Conservation (phyloP, 2,113 vertebrate genomes). For the Psittacula cyanocephala region DNA sequence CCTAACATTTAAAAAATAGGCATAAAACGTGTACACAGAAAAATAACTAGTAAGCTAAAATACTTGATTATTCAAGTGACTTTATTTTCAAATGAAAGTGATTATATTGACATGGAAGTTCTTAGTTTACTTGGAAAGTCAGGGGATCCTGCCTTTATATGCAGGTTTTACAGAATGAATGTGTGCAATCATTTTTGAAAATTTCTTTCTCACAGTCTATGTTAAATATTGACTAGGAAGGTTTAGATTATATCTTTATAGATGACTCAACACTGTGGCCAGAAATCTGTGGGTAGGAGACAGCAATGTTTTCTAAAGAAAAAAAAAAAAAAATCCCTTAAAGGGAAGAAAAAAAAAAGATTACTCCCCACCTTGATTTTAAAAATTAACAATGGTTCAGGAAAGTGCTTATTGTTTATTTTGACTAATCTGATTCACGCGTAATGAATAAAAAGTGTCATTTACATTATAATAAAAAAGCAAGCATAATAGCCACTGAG, state of each 20-base stretch:
- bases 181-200: background rate
- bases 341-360: background rate
- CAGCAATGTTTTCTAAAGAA: background rate
- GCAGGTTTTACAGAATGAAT: background rate
- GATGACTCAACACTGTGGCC: background rate
- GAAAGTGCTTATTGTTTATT: background rate
- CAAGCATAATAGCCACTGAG: background rate
- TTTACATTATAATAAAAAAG: background rate
- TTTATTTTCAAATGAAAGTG: background rate
- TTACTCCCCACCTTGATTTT: background rate
- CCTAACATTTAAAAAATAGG: background rate
- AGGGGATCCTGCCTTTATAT: background rate
- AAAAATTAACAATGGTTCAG: background rate
- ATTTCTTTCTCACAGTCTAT: background rate
- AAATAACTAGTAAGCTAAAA: background rate
- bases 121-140: background rate
- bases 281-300: background rate
- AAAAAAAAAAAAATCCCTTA: background rate
- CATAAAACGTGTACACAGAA: background rate
- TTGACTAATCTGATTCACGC: background rate
- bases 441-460: background rate
- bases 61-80: fast-evolving
- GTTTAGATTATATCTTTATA: background rate
- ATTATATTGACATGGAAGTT: background rate
- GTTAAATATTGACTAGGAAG: background rate